Conservation (phyloP, 1,140 invertebrate genomes). For the Anadara kagoshimensis region DNA sequence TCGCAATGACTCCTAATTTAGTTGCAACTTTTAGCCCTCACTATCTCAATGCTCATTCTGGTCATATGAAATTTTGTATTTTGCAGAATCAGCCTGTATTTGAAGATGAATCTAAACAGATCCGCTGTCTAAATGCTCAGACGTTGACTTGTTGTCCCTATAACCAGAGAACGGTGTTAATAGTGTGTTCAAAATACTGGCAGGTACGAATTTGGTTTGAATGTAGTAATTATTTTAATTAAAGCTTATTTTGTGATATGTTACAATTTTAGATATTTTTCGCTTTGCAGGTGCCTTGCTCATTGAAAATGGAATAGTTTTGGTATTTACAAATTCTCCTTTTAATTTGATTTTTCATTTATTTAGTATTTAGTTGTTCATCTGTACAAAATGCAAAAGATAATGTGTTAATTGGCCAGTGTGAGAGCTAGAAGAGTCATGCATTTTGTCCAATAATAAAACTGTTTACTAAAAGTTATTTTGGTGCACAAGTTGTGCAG, state of each 20-base stretch:
- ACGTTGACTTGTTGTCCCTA: constrained; percentile 88
- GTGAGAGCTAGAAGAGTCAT: no score
- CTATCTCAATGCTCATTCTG: no score
- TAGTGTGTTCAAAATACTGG: constrained; percentile 97
- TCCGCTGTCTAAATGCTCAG: constrained; percentile 93
- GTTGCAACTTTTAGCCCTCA: no score
- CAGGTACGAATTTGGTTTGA: constrained; percentile 81
- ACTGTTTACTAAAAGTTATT: no score
- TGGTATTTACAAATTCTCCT: no score
- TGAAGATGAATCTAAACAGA: constrained; percentile 98
- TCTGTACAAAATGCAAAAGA: neutral
- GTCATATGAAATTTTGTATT: constrained; percentile 73
- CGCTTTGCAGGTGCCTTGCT: neutral
- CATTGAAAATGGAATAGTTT: neutral
- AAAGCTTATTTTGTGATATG: no score
- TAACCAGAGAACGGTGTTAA: constrained; percentile 94
- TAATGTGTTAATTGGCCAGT: no score
- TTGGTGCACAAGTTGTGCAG: no score
- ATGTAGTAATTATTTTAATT: neutral
- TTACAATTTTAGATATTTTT: neutral
- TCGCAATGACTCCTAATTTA: no score
- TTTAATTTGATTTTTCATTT: no score
- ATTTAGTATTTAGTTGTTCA: neutral
- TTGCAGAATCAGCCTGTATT: constrained; percentile 81
- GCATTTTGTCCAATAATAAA: no score